phyloP scores from a whole-genome alignment of 2,888 invertebrate species.

The Cylloceria caligata region DNA sequence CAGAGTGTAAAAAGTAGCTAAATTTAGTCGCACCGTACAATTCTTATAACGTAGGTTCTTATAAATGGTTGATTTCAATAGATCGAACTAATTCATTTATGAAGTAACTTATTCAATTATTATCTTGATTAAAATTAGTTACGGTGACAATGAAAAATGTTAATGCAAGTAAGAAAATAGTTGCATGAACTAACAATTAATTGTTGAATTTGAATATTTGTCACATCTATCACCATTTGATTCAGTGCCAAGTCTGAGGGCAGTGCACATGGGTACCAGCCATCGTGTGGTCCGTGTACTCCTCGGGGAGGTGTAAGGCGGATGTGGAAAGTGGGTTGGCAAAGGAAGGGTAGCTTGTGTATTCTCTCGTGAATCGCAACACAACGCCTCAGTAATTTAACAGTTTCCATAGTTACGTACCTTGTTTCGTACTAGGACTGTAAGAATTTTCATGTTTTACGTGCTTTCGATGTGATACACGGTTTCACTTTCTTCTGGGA shows the following conservation, averaged over 20 bases:
- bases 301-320: slow-evolving; percentile 45
- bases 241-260: not conserved
- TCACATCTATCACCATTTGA: not conserved
- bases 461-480: not conserved
- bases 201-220: too few relatives aligned
- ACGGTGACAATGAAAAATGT: too few relatives aligned
- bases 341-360: slow-evolving; percentile 14
- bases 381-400: slow-evolving; percentile 39
- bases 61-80: too few relatives aligned
- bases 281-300: slow-evolving; percentile 31
- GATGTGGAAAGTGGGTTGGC: slow-evolving; percentile 1
- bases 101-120: too few relatives aligned
- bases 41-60: too few relatives aligned
- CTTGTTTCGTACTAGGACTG: slow-evolving; percentile 12
- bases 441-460: not conserved
- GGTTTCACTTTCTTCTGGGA: not conserved
- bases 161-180: too few relatives aligned
- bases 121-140: too few relatives aligned
- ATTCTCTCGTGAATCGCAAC: slow-evolving; percentile 52
- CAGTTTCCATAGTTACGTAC: slow-evolving; percentile 31
- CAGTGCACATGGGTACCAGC: slow-evolving; percentile 6
- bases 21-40: too few relatives aligned
- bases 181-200: too few relatives aligned
- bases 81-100: too few relatives aligned
- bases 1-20: too few relatives aligned